Conservation (phyloP, 2,113 vertebrate genomes). For the Strix uralensis region DNA sequence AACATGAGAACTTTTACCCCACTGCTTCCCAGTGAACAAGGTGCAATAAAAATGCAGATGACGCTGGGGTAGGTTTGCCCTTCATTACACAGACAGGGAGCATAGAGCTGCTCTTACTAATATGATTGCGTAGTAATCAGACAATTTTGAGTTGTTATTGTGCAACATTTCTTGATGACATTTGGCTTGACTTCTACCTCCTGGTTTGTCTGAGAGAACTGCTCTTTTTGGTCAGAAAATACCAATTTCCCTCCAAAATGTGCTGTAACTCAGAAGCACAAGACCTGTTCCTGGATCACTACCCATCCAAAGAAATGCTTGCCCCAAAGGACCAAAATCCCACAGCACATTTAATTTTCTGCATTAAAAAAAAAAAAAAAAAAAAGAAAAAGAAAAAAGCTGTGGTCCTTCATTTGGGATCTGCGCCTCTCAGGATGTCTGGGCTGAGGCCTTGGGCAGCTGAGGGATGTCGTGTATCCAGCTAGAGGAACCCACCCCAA, state of each 20-base stretch:
- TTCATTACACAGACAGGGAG: neutral
- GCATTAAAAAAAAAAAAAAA: neutral
- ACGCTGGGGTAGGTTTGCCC: neutral
- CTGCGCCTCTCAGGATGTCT: constrained; percentile 1
- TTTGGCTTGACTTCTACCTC: neutral
- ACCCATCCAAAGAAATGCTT: neutral
- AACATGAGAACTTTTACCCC: rapidly evolving
- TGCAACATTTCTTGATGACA: neutral
- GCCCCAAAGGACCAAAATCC: neutral
- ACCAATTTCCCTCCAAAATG: neutral
- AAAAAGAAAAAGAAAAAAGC: neutral
- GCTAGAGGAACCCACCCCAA: neutral
- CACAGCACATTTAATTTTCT: neutral
- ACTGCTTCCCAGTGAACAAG: neutral
- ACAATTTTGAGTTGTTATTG: neutral
- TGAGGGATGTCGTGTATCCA: neutral
- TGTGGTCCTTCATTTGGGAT: neutral
- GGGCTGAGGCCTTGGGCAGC: neutral
- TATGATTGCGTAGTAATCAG: neutral
- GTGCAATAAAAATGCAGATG: neutral
- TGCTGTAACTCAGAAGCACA: neutral
- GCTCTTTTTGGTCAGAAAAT: neutral
- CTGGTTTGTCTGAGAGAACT: neutral
- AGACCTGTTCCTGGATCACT: neutral
- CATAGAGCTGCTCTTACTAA: neutral